A percentile compares a stretch with the other conserved stretches of the same genome.
Conservation (phyloP, 2,888 invertebrate genomes). For the Cataglyphis altisquamis region DNA sequence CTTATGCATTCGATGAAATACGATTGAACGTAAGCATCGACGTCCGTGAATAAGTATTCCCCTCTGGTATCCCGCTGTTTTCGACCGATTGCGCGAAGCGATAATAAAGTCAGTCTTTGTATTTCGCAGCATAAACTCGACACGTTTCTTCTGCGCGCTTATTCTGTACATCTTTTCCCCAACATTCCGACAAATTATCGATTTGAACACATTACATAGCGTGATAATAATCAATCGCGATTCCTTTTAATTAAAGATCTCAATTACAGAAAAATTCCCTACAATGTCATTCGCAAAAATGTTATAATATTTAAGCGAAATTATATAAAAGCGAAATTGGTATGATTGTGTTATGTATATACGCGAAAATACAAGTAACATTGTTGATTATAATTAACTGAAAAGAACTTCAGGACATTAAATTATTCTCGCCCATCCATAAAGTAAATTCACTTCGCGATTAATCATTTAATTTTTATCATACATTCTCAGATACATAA, state of each 20-base stretch:
- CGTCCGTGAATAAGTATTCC: constrained; percentile 29
- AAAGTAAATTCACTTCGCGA: constrained; percentile 27
- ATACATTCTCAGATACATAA: constrained; percentile 2
- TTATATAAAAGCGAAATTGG: not conserved
- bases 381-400: constrained; percentile 7
- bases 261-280: not conserved
- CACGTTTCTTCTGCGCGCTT: not conserved
- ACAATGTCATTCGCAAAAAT: too few relatives aligned
- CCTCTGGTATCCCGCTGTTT: constrained; percentile 65
- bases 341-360: not conserved
- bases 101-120: constrained; percentile 66
- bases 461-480: constrained; percentile 28
- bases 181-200: not conserved
- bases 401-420: constrained; percentile 5
- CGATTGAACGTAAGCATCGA: constrained; percentile 55
- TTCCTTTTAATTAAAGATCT: not conserved
- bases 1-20: constrained; percentile 75
- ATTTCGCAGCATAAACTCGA: not conserved
- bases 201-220: not conserved
- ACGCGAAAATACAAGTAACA: not conserved
- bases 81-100: constrained; percentile 59
- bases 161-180: not conserved
- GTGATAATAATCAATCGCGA: not conserved
- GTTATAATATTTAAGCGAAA: not conserved
- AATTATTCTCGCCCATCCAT: constrained; percentile 24